Base-by-base conservation (phyloP, 2,113 vertebrate genomes). In the Heterocephalus glaber region DNA sequence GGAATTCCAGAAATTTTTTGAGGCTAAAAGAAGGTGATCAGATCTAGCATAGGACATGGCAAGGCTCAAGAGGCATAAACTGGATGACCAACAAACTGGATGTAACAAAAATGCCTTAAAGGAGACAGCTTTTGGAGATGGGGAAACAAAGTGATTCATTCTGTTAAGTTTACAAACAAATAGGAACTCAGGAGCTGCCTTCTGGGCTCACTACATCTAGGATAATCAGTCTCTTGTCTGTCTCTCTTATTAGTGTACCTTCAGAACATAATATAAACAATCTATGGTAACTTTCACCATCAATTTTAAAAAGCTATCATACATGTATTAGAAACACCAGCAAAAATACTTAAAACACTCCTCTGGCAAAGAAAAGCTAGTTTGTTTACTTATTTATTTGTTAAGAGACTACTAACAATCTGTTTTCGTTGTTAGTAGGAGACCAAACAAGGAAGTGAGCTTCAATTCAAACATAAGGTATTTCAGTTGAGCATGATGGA, bases 361-460 rank as follows among this genome's bases (percentile, higher is more conserved):
- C 79, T 95, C 86, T 56, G 79, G 95, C 86, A 82, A 94, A 90
- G 70, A 92, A 86, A 86, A 72, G 24, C 70, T 28, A 66, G 65
- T 38, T 83, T 90, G 28, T 63, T 91, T 90, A 35, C 41, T 91
- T 86, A 41, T 90, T 96, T 93, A 97, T 77, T 94, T 95, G 72
- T 44, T 47, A 79, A 92, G 65, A 60, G 70, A 96, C 88, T 72
- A 89, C 65, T 79, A 92, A 87, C 86, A 94, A 85, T 86, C 89
- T 38, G 22, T 65, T 89, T 88, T 95, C 35, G 65, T 89, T 90
- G 83, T 65, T 89, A 79, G 70, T 8, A 93, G 86, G 85, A 74
- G 82, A 94, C 83, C 82, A 86, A 96, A 96, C 65, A 92, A 95
- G 92, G 77, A 94, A 92, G 60, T 24, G 86, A 86, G 72, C 72